Evolutionary conservation across 2,113 vertebrate genomes (phyloP).

Genomic region (Syrmaticus mikado): DNA sequence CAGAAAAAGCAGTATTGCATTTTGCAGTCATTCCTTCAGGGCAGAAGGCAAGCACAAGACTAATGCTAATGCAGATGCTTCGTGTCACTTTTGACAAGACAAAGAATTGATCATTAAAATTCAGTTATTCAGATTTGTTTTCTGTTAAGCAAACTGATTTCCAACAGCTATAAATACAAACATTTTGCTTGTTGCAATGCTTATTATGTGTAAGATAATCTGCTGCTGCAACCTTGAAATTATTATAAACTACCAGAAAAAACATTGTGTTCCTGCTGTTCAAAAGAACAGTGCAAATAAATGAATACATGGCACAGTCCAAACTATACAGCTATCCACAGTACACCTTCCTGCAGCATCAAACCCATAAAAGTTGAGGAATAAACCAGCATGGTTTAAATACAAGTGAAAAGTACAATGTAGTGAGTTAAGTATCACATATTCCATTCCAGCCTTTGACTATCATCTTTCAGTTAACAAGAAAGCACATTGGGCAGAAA

Average conservation of each 20-base stretch:
- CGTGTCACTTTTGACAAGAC: background rate
- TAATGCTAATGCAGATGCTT: background rate
- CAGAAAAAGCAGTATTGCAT: background rate
- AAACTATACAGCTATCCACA: background rate
- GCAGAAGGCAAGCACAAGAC: background rate
- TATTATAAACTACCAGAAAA: background rate
- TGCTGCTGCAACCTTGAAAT: background rate
- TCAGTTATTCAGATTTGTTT: background rate
- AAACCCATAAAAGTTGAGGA: background rate
- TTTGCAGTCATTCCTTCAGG: background rate
- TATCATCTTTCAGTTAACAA: constrained; percentile 68
- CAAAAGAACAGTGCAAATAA: background rate
- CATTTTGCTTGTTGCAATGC: background rate
- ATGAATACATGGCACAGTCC: background rate
- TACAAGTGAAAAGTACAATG: background rate
- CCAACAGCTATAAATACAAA: rapidly evolving
- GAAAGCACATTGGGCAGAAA: constrained; percentile 41
- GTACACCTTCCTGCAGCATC: background rate
- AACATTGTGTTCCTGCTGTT: background rate
- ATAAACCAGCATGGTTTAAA: background rate
- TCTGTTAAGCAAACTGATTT: background rate
- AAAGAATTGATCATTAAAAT: background rate
- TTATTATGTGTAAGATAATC: background rate
- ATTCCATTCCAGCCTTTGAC: constrained; percentile 74
- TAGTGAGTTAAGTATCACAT: background rate